These are phyloP conservation scores for Epinephelus cyanopodus DNA, from an alignment of 2,113 vertebrate species.

Conservation along the genomic window DNA sequence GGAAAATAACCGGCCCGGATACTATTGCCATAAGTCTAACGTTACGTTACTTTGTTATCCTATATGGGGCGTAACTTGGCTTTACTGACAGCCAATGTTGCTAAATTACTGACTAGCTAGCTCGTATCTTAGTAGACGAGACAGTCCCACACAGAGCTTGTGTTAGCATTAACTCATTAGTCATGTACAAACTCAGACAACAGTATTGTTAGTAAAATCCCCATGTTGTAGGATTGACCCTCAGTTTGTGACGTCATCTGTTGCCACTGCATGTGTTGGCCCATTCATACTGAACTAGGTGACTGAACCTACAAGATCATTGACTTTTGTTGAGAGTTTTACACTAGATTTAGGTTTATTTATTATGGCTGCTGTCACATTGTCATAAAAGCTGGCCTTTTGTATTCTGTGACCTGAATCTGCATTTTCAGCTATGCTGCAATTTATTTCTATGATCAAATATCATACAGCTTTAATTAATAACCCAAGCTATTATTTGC, in stretches of 20 bases:
- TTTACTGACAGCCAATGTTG: not conserved
- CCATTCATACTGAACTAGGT: not conserved
- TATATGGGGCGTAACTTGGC: not conserved
- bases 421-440: not conserved
- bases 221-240: not conserved
- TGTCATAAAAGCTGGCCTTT: not conserved
- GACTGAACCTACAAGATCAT: not conserved
- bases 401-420: not conserved
- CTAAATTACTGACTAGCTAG: not conserved
- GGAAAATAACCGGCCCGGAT: not conserved
- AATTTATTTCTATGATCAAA: not conserved
- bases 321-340: not conserved
- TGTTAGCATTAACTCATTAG: not conserved
- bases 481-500: too few relatives aligned
- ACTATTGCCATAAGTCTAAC: not conserved
- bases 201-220: not conserved
- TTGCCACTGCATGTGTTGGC: not conserved
- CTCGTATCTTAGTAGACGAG: not conserved
- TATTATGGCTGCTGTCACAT: not conserved
- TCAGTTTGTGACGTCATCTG: not conserved
- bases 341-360: not conserved
- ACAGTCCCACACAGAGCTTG: not conserved
- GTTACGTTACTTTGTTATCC: not conserved
- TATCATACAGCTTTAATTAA: too few relatives aligned
- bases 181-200: not conserved